Conservation (phyloP, 2,797 vertebrate genomes). For the Eremophila alpestris region DNA sequence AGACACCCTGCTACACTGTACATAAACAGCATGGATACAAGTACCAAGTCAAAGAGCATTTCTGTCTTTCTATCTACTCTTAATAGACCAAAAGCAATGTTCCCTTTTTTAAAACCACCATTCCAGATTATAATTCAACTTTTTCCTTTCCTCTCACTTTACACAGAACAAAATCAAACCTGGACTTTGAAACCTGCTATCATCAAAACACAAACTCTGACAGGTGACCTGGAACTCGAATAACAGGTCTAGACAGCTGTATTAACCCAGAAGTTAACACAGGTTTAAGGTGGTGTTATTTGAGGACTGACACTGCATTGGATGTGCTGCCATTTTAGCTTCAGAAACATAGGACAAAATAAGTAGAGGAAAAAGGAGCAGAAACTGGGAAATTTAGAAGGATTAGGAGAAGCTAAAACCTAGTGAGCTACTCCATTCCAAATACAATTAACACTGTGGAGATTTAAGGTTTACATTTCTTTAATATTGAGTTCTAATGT, state of each 20-base stretch:
- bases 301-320: background rate
- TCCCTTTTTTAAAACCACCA: background rate
- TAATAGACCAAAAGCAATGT: background rate
- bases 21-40: background rate
- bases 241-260: background rate
- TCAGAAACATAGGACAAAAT: background rate
- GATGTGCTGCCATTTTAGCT: background rate
- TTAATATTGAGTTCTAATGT: background rate
- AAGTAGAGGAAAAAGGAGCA: background rate
- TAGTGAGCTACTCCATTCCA: background rate
- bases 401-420: background rate
- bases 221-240: background rate
- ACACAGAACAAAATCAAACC: background rate
- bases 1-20: background rate
- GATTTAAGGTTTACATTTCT: background rate
- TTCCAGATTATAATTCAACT: background rate
- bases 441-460: background rate
- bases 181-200: background rate
- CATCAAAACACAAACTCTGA: background rate
- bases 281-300: background rate
- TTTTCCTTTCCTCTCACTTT: background rate
- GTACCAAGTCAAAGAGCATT: background rate
- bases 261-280: background rate
- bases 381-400: background rate
- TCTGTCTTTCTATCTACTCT: background rate